phyloP scores from a whole-genome alignment of 2,888 invertebrate genomes.

The Andrena minutula region DNA sequence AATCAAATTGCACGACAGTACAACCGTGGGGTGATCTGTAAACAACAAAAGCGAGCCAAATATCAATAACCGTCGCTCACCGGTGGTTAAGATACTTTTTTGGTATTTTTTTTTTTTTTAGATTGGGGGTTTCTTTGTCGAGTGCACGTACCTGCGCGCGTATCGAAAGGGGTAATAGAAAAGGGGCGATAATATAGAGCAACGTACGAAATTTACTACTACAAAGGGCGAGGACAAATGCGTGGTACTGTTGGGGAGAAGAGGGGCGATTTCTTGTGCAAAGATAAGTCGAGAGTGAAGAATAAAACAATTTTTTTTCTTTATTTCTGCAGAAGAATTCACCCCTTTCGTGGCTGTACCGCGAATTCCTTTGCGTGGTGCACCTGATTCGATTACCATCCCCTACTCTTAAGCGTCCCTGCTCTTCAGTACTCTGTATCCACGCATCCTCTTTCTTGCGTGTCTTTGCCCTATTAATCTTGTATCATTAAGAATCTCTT shows the following conservation, averaged over 20 bases:
- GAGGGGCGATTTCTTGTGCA: background rate
- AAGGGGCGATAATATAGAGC: background rate
- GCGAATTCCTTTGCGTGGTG: background rate
- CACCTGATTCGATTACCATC: background rate
- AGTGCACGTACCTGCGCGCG: conserved; percentile 24
- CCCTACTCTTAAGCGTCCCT: background rate
- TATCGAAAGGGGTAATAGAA: conserved; percentile 15
- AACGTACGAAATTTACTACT: conserved; percentile 3
- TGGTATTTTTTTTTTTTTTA: conserved; percentile 11
- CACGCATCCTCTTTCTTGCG: conserved; percentile 2
- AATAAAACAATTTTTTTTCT: background rate
- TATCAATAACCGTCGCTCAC: conserved; percentile 72
- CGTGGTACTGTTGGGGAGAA: background rate
- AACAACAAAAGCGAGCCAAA: conserved; percentile 83
- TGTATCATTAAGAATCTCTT: conserved; percentile 22
- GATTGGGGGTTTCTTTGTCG: conserved; percentile 9
- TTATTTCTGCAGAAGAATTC: background rate
- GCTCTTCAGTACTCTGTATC: background rate
- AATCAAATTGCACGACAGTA: conserved; percentile 84
- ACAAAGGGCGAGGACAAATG: background rate
- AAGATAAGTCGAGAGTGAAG: background rate
- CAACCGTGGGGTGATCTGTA: conserved; percentile 84
- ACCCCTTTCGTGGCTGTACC: background rate
- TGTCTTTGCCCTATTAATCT: conserved; percentile 8
- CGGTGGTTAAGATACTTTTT: conserved; percentile 27